Conservation (phyloP, 1,140 invertebrate species). For the Cyclina sinensis region DNA sequence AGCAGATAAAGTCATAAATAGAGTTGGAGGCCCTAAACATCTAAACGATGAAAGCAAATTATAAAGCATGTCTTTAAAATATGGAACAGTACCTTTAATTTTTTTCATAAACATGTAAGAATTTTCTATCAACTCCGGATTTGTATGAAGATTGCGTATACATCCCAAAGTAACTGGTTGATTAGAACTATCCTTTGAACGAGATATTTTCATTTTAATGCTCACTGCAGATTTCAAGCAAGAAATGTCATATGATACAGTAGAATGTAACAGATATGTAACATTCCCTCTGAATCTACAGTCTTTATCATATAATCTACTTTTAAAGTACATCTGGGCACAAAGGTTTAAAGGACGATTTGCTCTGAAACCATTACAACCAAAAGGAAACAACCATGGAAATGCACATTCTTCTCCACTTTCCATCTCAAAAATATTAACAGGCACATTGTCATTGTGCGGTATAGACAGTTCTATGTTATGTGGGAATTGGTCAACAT, state of each 20-base stretch:
- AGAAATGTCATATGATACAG: conserved; percentile 18
- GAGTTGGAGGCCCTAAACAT: conserved; percentile 59
- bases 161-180: conserved; percentile 13
- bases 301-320: conserved; percentile 29
- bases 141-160: conserved; percentile 2
- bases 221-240: conserved; percentile 2
- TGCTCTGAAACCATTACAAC: conserved; percentile 28
- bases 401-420: conserved; percentile 52
- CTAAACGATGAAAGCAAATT: conserved; percentile 48
- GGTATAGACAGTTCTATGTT: conserved; percentile 22
- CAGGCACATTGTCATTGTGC: conserved; percentile 21
- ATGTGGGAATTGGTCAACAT: conserved; percentile 12
- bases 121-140: conserved; percentile 56
- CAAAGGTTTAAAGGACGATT: not conserved
- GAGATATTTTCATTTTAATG: conserved; percentile 54
- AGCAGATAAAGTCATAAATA: conserved; percentile 67
- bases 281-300: conserved; percentile 46
- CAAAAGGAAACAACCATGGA: conserved; percentile 43
- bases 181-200: not conserved
- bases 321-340: conserved; percentile 52
- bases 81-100: no score
- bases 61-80: conserved; percentile 52
- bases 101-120: conserved; percentile 70
- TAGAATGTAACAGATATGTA: conserved; percentile 57
- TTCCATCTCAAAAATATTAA: conserved; percentile 42